Evolutionary conservation across 2,113 vertebrate species (phyloP).

Genomic region (Oreochromis tanganicae): DNA sequence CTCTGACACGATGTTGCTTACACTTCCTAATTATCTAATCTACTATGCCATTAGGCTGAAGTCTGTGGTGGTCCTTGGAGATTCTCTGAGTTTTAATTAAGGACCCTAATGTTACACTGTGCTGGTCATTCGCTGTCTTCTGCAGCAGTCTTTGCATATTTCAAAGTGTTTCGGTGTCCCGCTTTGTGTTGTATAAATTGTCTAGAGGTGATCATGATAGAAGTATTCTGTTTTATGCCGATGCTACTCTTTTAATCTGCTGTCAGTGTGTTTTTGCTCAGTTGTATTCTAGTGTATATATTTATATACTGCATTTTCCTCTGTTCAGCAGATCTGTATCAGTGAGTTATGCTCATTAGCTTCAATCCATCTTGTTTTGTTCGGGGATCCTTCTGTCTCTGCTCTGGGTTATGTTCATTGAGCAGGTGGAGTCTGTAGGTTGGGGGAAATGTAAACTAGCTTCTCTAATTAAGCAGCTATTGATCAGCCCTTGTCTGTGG

Average conservation of each 20-base stretch:
- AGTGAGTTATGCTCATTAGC: neutral
- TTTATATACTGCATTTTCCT: neutral
- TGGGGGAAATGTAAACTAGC: neutral
- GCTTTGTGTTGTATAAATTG: neutral
- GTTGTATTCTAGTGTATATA: neutral
- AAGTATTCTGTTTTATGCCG: neutral
- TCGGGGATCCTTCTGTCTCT: neutral
- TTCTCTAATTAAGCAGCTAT: slow-evolving; percentile 38
- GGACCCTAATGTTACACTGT: slow-evolving; percentile 31
- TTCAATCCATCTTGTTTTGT: neutral
- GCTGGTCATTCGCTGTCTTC: neutral
- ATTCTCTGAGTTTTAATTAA: slow-evolving; percentile 52
- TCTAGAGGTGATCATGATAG: neutral
- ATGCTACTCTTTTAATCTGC: neutral
- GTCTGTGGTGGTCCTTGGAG: slow-evolving; percentile 23
- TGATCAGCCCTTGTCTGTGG: neutral
- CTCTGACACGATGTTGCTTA: slow-evolving; percentile 20
- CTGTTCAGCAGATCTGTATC: neutral
- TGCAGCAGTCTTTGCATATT: neutral
- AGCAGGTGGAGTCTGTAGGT: slow-evolving; percentile 10
- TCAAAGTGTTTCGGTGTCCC: neutral
- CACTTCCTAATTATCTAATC: slow-evolving; percentile 49
- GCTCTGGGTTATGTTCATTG: neutral
- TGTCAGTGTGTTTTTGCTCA: neutral
- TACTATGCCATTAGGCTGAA: slow-evolving; percentile 27